These are phyloP conservation scores for Drosophila ochracea DNA, from an alignment of 2,888 invertebrate genomes.

Conservation along the genomic window DNA sequence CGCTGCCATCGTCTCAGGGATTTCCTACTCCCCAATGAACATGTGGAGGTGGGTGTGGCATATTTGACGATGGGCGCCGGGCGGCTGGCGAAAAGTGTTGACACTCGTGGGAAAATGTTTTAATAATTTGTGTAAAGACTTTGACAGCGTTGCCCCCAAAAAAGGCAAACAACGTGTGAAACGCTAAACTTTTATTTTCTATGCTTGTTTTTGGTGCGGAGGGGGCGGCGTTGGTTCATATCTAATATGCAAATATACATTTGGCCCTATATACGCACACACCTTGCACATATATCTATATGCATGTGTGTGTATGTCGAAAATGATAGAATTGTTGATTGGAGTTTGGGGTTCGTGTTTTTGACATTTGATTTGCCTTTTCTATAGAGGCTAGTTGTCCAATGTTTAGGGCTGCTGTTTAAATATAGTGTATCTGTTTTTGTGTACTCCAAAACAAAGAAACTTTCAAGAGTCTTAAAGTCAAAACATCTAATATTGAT, in stretches of 20 bases:
- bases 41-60: conserved; percentile 1
- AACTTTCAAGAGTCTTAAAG: not conserved
- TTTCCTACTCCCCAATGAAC: conserved; percentile 21
- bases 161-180: conserved; percentile 54
- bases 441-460: not conserved
- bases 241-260: conserved; percentile 57
- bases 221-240: conserved; percentile 25
- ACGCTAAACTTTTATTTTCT: conserved; percentile 62
- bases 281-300: not conserved
- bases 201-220: not conserved
- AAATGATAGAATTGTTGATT: not conserved
- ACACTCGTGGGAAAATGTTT: conserved; percentile 80
- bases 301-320: not conserved
- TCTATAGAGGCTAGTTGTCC: not conserved
- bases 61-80: conserved; percentile 29
- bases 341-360: not conserved
- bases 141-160: conserved; percentile 59
- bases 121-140: conserved; percentile 78
- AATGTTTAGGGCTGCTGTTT: not conserved
- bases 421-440: not conserved
- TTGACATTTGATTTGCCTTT: not conserved
- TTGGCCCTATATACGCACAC: conserved; percentile 3
- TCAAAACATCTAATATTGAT: not conserved
- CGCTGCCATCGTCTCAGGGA: conserved; percentile 22
- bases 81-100: conserved; percentile 66